A percentile compares a stretch with the other conserved stretches of the same genome.
Conservation (phyloP, 2,113 vertebrate genomes). For the Eolophus roseicapilla region DNA sequence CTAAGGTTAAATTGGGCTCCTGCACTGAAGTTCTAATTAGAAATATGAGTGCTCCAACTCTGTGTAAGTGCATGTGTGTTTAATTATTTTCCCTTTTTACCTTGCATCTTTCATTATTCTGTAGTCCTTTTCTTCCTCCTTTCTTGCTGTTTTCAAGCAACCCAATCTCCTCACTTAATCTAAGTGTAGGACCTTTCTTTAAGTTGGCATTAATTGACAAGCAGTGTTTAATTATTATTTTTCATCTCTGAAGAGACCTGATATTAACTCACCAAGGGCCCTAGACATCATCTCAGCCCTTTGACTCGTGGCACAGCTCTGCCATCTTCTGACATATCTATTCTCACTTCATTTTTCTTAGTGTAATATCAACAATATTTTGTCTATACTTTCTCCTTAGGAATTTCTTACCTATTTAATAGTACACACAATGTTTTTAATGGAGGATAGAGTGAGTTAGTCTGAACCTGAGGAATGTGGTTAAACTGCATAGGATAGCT, state of each 20-base stretch:
- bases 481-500: neutral
- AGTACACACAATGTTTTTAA: conserved; percentile 8
- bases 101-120: conserved; percentile 74
- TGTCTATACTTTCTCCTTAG: neutral
- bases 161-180: conserved; percentile 70
- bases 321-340: conserved; percentile 64
- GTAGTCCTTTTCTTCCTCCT: conserved; percentile 70
- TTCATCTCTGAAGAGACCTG: conserved; percentile 73
- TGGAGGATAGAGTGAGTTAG: neutral
- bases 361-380: conserved; percentile 18
- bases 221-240: conserved; percentile 83
- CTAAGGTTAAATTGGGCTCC: conserved; percentile 80
- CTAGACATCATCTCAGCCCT: conserved; percentile 49
- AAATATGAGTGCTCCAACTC: conserved; percentile 76
- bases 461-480: neutral
- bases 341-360: neutral
- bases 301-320: conserved; percentile 66
- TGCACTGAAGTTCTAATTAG: conserved; percentile 81
- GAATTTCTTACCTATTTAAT: neutral
- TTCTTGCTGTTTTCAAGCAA: conserved; percentile 79
- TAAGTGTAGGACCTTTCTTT: conserved; percentile 76
- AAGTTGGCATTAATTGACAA: conserved; percentile 80
- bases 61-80: conserved; percentile 71
- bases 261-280: conserved; percentile 75
- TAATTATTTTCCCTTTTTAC: conserved; percentile 78